Evolutionary conservation across 2,113 vertebrate species (phyloP), one percentile per base, ranked within the genome.

Genomic region (Caloenas nicobarica): DNA sequence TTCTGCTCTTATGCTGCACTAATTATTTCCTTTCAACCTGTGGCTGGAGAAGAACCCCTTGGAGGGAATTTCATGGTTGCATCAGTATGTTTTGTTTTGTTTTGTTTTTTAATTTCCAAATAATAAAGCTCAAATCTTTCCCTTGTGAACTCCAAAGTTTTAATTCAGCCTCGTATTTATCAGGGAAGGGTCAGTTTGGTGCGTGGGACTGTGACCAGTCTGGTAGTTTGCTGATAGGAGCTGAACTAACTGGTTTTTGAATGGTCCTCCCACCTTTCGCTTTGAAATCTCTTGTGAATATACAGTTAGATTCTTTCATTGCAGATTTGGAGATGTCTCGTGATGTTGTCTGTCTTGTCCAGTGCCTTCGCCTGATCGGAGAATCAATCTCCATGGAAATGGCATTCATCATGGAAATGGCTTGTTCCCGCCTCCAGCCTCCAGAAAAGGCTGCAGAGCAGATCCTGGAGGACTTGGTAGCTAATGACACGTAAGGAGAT

Each of bases 381-480:
- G 98, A 99, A 74, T 98, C 98, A 2, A 96, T 99, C 50, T 98
- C 98, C 66, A 96, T 97, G 36, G 99, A 99, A 66, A 98, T 99
- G 98, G 98, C 98, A 7, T 98, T 98, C 48, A 95, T 98, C 94
- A 99, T 99, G 99, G 99, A 99, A 96, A 98, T 98, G 85, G 98
- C 98, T 80, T 98, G 99, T 97, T 98, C 98, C 65, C 98, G 98
- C 74, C 97, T 99, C 54, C 98, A 99, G 96, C 98, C 99, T 81
- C 99, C 99, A 60, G 99, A 99, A 97, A 98, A 97, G 95, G 98
- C 98, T 8, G 99, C 99, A 17, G 98, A 99, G 72, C 98, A 98
- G 79, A 98, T 99, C 89, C 95, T 99, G 97, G 98, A 99, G 86
- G 98, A 98, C 96, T 96, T 99, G 97, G 98, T 99, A 95, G 98